A percentile compares a stretch with the other conserved stretches of the same genome.
These are phyloP conservation scores for Cygnus atratus DNA, from an alignment of 2,113 vertebrate species.

Conservation along the genomic window DNA sequence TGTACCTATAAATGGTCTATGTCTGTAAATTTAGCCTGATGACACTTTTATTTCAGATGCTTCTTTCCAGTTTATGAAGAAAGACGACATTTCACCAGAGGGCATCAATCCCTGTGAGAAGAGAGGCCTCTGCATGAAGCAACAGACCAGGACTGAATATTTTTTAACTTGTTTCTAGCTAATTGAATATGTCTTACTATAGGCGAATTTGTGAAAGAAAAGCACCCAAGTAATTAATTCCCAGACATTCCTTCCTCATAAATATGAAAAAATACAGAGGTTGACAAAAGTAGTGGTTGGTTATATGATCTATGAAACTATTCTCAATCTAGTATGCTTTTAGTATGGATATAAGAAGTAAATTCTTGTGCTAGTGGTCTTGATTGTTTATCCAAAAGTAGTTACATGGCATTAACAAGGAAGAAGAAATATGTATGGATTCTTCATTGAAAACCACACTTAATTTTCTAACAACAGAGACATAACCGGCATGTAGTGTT, in stretches of 20 bases:
- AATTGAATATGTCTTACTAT: neutral
- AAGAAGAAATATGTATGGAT: conserved; percentile 51
- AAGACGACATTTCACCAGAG: neutral
- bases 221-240: neutral
- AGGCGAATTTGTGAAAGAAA: neutral
- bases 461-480: neutral
- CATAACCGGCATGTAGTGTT: neutral
- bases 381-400: conserved; percentile 41
- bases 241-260: neutral
- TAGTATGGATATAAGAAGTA: neutral
- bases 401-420: conserved; percentile 16
- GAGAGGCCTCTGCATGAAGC: accelerated
- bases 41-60: neutral
- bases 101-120: neutral
- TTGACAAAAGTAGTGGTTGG: neutral
- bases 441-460: neutral
- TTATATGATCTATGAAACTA: neutral
- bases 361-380: neutral
- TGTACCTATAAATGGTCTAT: neutral
- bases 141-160: neutral
- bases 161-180: neutral
- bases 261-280: neutral
- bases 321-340: neutral
- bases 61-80: neutral
- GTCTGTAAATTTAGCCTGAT: neutral